phyloP scores from a whole-genome alignment of 2,797 vertebrate genomes.

The Rousettus madagascariensis region DNA sequence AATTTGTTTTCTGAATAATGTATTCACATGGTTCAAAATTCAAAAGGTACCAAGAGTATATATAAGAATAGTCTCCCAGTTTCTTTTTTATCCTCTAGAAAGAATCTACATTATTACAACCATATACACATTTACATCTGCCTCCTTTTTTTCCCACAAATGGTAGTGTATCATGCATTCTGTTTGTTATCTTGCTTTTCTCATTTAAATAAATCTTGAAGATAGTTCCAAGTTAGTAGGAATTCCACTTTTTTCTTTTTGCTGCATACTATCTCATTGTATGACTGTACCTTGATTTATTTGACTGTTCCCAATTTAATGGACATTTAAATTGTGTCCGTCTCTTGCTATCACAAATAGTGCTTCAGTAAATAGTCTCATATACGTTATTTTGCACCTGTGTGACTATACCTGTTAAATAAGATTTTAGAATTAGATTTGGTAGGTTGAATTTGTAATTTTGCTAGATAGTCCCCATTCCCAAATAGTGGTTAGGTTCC shows the following conservation, averaged over 20 bases:
- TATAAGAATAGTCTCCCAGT: background rate
- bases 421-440: background rate
- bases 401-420: background rate
- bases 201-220: background rate
- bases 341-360: background rate
- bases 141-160: background rate
- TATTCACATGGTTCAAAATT: background rate
- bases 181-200: background rate
- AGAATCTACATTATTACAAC: background rate
- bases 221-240: background rate
- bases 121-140: background rate
- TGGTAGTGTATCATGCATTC: background rate
- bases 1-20: background rate
- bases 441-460: background rate
- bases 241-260: background rate
- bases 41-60: background rate
- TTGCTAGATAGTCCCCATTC: background rate
- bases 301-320: background rate
- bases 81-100: constrained; percentile 5
- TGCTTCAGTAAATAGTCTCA: background rate
- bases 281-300: background rate
- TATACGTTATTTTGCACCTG: background rate
- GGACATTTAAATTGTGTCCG: background rate
- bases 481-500: background rate
- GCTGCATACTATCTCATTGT: background rate